phyloP scores from a whole-genome alignment of 2,888 invertebrate species.

The Cordilura impudica region DNA sequence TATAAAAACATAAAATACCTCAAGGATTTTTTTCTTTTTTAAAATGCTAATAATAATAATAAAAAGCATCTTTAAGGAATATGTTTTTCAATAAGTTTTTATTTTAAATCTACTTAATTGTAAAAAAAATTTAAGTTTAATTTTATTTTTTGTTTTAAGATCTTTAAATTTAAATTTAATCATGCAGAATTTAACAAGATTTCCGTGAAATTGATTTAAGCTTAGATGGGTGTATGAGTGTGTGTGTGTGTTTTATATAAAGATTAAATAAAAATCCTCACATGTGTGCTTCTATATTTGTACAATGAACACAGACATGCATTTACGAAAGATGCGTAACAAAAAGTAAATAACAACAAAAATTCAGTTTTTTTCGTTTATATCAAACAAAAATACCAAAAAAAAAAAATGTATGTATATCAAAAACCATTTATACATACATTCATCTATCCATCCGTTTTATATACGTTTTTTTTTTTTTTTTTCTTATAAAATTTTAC shows the following conservation, averaged over 20 bases:
- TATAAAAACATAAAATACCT: neutral
- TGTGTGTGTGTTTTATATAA: neutral
- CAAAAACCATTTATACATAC: too few relatives aligned
- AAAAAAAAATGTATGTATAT: too few relatives aligned
- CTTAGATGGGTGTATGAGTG: neutral
- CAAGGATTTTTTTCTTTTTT: neutral
- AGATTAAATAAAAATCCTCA: neutral
- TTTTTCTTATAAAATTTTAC: too few relatives aligned
- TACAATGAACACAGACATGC: too few relatives aligned
- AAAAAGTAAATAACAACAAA: neutral
- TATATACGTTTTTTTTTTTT: too few relatives aligned
- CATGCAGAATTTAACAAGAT: constrained; percentile 70
- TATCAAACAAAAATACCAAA: neutral
- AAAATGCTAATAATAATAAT: neutral
- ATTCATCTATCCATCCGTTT: too few relatives aligned
- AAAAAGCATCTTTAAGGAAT: neutral
- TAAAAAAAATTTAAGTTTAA: too few relatives aligned
- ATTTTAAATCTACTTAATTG: too few relatives aligned
- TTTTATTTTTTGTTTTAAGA: neutral
- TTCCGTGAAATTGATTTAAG: constrained; percentile 65
- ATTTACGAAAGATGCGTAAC: neutral
- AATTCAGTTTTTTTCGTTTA: neutral
- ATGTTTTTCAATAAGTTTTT: neutral
- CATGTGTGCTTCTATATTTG: too few relatives aligned
- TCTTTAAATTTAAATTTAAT: constrained; percentile 67